Percentiles rank a stretch among this genome's conserved stretches.
phyloP scores from a whole-genome alignment of 2,113 vertebrate species.

The Coregonus clupeaformis region DNA sequence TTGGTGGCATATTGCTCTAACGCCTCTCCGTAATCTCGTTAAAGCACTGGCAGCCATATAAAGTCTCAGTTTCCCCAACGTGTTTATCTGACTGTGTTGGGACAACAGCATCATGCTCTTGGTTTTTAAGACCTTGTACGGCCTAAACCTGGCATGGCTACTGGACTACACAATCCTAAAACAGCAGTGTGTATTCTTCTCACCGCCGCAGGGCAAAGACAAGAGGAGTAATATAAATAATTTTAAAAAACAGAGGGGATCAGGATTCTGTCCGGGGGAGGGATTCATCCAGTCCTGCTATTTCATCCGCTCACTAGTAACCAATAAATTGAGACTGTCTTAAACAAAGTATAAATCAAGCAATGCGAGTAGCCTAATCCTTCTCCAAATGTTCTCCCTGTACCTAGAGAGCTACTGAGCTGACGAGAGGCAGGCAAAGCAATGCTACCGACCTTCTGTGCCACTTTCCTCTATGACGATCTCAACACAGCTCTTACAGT shows the following conservation, averaged over 20 bases:
- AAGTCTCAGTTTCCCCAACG: constrained; percentile 19
- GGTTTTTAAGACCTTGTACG: constrained; percentile 26
- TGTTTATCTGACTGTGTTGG: constrained; percentile 41
- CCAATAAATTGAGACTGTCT: no score
- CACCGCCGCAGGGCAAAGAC: neutral
- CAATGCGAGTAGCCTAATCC: no score
- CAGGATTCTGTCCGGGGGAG: neutral
- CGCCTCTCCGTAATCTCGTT: neutral
- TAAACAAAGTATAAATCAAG: no score
- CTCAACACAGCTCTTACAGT: no score
- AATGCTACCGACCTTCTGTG: no score
- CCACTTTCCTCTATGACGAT: no score
- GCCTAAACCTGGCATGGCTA: constrained; percentile 17
- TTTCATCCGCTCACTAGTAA: neutral
- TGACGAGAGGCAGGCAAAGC: no score
- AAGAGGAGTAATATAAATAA: no score
- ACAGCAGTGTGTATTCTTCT: neutral
- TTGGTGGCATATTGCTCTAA: constrained; percentile 23
- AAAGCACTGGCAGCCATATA: constrained; percentile 8
- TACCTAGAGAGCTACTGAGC: no score
- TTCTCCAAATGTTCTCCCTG: no score
- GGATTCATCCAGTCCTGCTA: neutral
- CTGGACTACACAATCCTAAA: constrained; percentile 7
- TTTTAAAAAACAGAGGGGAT: neutral
- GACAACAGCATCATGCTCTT: constrained; percentile 19